phyloP scores from a whole-genome alignment of 2,888 invertebrate genomes.

The Drosophila cyrtoloma region DNA sequence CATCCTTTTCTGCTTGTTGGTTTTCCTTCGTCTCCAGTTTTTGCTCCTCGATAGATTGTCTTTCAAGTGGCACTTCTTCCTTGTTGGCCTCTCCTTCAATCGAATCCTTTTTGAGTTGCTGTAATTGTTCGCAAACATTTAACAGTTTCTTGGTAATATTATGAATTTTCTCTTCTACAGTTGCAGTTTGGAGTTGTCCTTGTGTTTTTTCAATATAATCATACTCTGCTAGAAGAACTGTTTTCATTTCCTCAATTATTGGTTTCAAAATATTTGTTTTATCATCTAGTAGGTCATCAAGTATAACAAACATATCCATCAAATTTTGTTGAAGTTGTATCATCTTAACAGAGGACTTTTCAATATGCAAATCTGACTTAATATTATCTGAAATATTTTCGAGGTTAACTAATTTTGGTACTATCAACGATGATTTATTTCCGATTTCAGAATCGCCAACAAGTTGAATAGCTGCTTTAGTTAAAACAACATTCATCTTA shows the following conservation, averaged over 20 bases:
- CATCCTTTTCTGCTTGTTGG: not conserved
- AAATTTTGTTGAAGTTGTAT: slow-evolving; percentile 77
- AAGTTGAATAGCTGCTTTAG: slow-evolving; percentile 41
- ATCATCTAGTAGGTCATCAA: slow-evolving; percentile 71
- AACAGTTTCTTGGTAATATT: slow-evolving; percentile 48
- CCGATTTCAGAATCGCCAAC: slow-evolving; percentile 47
- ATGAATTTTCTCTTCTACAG: slow-evolving; percentile 47
- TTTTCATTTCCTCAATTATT: slow-evolving; percentile 59
- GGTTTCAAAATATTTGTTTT: slow-evolving; percentile 37
- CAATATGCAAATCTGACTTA: slow-evolving; percentile 36
- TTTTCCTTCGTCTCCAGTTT: not conserved
- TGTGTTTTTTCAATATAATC: slow-evolving; percentile 66
- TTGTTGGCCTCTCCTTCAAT: not conserved
- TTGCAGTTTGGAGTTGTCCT: slow-evolving; percentile 31
- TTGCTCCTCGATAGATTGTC: not conserved
- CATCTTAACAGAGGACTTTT: slow-evolving; percentile 77
- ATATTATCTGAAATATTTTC: slow-evolving; percentile 55
- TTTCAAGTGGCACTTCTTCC: not conserved
- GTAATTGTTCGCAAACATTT: slow-evolving; percentile 48
- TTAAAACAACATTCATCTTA: slow-evolving; percentile 47
- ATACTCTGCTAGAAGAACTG: slow-evolving; percentile 53
- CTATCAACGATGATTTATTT: slow-evolving; percentile 46
- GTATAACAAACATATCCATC: slow-evolving; percentile 80
- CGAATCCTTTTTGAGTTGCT: slow-evolving; percentile 13
- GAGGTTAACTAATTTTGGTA: slow-evolving; percentile 53